Conservation (phyloP, 2,888 invertebrate genomes). For the Phyto melanocephala region DNA sequence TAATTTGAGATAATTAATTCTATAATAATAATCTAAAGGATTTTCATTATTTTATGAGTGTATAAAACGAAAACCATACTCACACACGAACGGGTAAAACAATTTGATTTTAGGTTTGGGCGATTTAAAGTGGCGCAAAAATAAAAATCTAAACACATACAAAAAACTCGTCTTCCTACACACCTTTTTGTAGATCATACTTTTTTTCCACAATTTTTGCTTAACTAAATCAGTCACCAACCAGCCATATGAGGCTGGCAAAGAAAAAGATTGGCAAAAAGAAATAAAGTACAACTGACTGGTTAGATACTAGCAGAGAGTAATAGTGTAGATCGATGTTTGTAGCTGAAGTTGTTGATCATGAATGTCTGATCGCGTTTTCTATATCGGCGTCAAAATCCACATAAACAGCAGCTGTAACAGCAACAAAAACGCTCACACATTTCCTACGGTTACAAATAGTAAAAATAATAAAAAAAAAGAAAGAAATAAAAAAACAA, state of each 20-base stretch:
- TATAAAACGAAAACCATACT: constrained; percentile 7
- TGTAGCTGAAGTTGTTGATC: constrained; percentile 51
- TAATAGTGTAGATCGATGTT: constrained; percentile 19
- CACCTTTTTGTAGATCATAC: constrained; percentile 49
- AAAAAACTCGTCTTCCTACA: constrained; percentile 63
- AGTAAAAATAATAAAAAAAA: constrained; percentile 29
- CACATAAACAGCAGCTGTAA: constrained; percentile 59
- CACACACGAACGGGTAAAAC: background rate
- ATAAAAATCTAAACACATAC: constrained; percentile 14
- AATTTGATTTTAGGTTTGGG: constrained; percentile 51
- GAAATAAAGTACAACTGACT: constrained; percentile 23
- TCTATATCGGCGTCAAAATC: constrained; percentile 64
- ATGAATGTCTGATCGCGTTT: constrained; percentile 64
- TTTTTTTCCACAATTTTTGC: constrained; percentile 12
- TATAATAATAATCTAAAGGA: too few relatives aligned
- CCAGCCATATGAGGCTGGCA: constrained; percentile 26
- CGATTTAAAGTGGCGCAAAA: constrained; percentile 63
- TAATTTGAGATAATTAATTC: too few relatives aligned
- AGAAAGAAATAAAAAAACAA: background rate
- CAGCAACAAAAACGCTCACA: constrained; percentile 56
- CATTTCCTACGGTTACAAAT: constrained; percentile 57
- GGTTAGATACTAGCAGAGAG: constrained; percentile 22
- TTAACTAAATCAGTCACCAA: constrained; percentile 14
- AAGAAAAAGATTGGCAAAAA: constrained; percentile 37
- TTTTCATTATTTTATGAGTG: background rate